A percentile compares a stretch with the other conserved stretches of the same genome.
Conservation (phyloP, 2,797 vertebrate species). For the Protosalanx chinensis region DNA sequence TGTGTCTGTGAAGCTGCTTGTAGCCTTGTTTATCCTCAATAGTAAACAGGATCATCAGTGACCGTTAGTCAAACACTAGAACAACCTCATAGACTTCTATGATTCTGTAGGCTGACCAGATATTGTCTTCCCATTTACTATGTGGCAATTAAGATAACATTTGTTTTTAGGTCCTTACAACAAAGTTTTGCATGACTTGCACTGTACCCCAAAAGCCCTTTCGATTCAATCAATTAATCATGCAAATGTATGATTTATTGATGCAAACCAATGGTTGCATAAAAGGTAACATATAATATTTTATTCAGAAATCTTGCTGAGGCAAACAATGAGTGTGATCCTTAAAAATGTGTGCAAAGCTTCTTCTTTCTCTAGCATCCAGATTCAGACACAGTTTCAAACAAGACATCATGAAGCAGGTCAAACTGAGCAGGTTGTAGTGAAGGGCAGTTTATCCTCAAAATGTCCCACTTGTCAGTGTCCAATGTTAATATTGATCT, state of each 20-base stretch:
- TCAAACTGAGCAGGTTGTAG: not conserved
- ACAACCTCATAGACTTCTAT: too few relatives aligned
- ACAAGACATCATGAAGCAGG: too few relatives aligned
- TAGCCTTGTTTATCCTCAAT: too few relatives aligned
- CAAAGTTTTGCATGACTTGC: conserved; percentile 3
- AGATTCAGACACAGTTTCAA: too few relatives aligned
- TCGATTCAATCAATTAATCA: conserved; percentile 20
- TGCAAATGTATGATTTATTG: not conserved
- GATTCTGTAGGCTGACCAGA: not conserved
- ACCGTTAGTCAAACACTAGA: too few relatives aligned
- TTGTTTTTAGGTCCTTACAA: not conserved
- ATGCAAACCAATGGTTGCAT: not conserved
- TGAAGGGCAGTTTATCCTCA: not conserved
- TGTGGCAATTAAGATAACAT: not conserved
- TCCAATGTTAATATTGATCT: not conserved
- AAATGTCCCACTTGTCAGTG: not conserved
- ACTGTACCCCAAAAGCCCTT: conserved; percentile 6
- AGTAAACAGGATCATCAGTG: too few relatives aligned
- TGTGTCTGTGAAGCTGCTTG: too few relatives aligned
- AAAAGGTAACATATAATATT: conserved; percentile 18
- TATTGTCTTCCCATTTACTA: conserved; percentile 20
- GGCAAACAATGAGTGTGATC: conserved; percentile 28
- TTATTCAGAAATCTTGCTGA: conserved; percentile 14
- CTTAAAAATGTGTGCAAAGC: conserved; percentile 29
- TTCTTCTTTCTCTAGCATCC: conserved; percentile 43